Evolutionary conservation across 2,797 vertebrate genomes (phyloP), one percentile per base, ranked within the genome.

Genomic region (Poecilia gillii): DNA sequence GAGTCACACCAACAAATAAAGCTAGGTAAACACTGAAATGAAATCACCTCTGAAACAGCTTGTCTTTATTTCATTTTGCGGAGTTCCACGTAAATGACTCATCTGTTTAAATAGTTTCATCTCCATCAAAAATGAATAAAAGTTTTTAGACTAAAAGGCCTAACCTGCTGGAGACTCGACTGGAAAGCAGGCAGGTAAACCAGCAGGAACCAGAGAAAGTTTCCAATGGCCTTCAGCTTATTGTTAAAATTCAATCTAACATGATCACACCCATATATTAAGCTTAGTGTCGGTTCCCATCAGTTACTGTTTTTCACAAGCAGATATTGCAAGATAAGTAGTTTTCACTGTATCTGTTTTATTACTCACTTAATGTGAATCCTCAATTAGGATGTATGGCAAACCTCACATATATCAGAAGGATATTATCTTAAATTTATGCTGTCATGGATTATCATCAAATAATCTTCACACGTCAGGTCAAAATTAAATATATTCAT

Each of bases 61-160:
- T 43, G 4, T 8, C 51, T 39, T 46, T 53, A 23, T 53, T 47
- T 49, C 14, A 72, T 74, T 74, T 74, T 6, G 2, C 45, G 41
- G 64, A 79, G 73, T 41, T 57, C n/a, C 47, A 33, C 51, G 49
- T n/a, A 49, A 66, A 64, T 72, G 9, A 18, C 39, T 74, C 36
- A 1, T 31, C 13, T 47, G 33, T 68, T 12, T 23, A 13, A 43
- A 68, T 43, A 13, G 9, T 12, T 25, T 68, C 23, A 25, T 41
- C 39, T 41, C 20, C 2, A 2, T 64, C 23, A 39, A 18, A 49
- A 47, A 41, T 43, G 28, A 66, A 41, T 11, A 18, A 53, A 43
- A 41, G 16, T 31, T 59, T 73, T 77, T 23, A 70, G 43, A 75
- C 57, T 66, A 53, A 80, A 80, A 80, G 68, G 74, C 45, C 51